Evolutionary conservation across 2,888 invertebrate genomes (phyloP).

Genomic region (Nemotelus pantherinus): DNA sequence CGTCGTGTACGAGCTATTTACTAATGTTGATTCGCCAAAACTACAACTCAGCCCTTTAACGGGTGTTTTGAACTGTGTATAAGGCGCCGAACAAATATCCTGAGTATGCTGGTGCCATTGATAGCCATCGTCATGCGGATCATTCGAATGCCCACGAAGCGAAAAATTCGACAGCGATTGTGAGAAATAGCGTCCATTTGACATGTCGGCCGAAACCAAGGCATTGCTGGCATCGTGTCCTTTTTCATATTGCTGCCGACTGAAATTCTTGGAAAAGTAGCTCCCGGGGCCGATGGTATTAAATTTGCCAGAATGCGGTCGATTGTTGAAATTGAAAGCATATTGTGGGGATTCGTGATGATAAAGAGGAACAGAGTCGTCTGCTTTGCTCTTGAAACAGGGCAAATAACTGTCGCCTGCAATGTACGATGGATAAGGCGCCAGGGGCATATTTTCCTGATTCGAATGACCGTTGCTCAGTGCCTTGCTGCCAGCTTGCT

Average conservation of each 20-base stretch:
- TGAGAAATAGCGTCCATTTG: constrained; percentile 60
- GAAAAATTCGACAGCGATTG: constrained; percentile 64
- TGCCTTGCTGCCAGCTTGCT: constrained; percentile 51
- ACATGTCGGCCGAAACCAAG: constrained; percentile 32
- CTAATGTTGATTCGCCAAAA: constrained; percentile 53
- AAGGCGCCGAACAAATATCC: constrained; percentile 54
- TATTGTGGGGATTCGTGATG: constrained; percentile 53
- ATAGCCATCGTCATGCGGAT: constrained; percentile 52
- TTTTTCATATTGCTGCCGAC: constrained; percentile 55
- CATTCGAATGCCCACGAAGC: constrained; percentile 55
- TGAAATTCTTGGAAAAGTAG: constrained; percentile 62
- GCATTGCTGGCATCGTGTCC: constrained; percentile 1
- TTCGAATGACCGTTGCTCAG: constrained; percentile 40
- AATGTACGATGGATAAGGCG: constrained; percentile 47
- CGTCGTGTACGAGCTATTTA: constrained; percentile 57
- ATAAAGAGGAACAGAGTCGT: constrained; percentile 52
- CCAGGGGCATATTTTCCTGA: constrained; percentile 49
- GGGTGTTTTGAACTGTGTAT: constrained; percentile 59
- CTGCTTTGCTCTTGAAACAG: constrained; percentile 51
- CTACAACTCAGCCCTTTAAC: constrained; percentile 53
- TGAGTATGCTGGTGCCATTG: constrained; percentile 52
- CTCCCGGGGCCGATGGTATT: constrained; percentile 64
- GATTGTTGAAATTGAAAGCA: constrained; percentile 53
- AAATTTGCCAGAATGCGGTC: constrained; percentile 58
- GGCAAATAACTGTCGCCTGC: constrained; percentile 48